phyloP scores from a whole-genome alignment of 2,113 vertebrate species.

The Tursiops truncatus region DNA sequence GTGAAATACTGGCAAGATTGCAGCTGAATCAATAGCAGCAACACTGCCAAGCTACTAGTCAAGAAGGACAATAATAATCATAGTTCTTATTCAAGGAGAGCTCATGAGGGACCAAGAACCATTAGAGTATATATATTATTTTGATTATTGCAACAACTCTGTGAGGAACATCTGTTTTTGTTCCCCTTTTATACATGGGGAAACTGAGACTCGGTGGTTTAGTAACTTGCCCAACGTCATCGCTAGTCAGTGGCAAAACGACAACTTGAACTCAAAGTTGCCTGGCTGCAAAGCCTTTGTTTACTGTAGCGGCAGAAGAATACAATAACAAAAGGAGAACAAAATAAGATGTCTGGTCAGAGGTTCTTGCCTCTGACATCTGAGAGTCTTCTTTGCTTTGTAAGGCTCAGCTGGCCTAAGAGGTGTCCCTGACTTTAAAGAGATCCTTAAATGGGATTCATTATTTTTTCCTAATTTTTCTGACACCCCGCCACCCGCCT shows the following conservation, averaged over 20 bases:
- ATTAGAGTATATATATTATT: neutral
- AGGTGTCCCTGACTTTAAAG: neutral
- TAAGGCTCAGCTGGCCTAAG: neutral
- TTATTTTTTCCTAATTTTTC: neutral
- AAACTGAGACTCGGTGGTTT: neutral
- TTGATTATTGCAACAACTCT: neutral
- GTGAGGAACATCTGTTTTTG: neutral
- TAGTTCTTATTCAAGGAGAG: neutral
- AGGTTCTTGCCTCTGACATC: neutral
- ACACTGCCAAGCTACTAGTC: neutral
- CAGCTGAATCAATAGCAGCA: neutral
- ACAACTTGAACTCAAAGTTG: neutral
- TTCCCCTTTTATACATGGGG: neutral
- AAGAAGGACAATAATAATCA: neutral
- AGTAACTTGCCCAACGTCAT: neutral
- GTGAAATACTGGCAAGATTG: neutral
- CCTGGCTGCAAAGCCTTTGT: neutral
- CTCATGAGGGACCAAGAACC: neutral
- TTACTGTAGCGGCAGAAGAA: neutral
- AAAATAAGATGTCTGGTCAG: neutral
- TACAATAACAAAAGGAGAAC: neutral
- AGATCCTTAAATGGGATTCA: neutral
- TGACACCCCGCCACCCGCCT: neutral
- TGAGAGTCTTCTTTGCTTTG: neutral
- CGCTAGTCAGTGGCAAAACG: neutral